Evolutionary conservation across 2,888 invertebrate species (phyloP).

Genomic region (Folsomia manolachei): DNA sequence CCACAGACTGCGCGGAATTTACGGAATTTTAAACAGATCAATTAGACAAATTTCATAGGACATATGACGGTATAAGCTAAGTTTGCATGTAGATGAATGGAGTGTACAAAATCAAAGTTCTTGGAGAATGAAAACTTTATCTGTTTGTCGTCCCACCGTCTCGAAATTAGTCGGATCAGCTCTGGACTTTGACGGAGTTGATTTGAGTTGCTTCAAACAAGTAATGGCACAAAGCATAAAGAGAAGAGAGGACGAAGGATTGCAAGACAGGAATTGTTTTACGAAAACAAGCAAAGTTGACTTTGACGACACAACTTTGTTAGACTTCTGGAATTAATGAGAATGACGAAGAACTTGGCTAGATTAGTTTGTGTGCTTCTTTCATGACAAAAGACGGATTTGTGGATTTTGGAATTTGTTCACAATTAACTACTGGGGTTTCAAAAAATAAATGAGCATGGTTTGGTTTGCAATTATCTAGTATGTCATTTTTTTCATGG

Average conservation of each 20-base stretch:
- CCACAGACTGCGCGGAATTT: too few relatives aligned
- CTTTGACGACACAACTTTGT: neutral
- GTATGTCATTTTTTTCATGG: too few relatives aligned
- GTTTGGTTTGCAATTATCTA: too few relatives aligned
- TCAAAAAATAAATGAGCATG: too few relatives aligned
- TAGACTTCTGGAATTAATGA: slow-evolving; percentile 1
- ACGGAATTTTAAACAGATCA: too few relatives aligned
- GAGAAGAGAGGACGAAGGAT: neutral
- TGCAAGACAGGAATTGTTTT: neutral
- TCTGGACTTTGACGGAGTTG: neutral
- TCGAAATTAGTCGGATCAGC: neutral
- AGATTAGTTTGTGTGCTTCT: neutral
- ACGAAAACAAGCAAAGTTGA: neutral
- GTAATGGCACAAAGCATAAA: neutral
- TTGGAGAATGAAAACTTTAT: neutral
- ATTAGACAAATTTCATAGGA: too few relatives aligned
- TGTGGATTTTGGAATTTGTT: too few relatives aligned
- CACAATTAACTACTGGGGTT: too few relatives aligned
- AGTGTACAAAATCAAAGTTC: neutral
- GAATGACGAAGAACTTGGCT: neutral
- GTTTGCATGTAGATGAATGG: too few relatives aligned
- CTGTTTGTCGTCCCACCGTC: neutral
- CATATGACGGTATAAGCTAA: too few relatives aligned
- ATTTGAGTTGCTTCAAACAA: neutral
- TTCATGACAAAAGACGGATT: too few relatives aligned